Evolutionary conservation across 2,797 vertebrate species (phyloP), one percentile per base, ranked within the genome.

Genomic region (Hoplostethus atlanticus): DNA sequence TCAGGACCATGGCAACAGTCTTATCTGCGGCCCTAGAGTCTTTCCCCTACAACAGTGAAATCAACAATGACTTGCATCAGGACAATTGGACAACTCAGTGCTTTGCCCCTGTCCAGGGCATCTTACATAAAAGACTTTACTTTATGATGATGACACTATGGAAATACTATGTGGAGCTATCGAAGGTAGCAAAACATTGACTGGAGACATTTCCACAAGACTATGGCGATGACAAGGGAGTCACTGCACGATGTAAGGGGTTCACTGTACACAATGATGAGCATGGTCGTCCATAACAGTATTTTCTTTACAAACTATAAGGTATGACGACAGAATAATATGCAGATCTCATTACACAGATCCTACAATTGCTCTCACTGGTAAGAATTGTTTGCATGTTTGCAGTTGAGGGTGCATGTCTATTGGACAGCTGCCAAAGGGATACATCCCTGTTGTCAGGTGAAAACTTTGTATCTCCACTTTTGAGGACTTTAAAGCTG

Each of bases 1-100:
- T 99, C 97, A 99, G 97, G 96, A 98, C 98, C 98, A 99, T 99
- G 96, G 98, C 97, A 96, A 99, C 98, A 96, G 97, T 96, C 96
- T 97, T 99, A 98, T 99, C 98, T 96, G 97, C 97, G 92, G 97
- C 97, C 97, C 98, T 99, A 99, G 97, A 96, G 96, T 97, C 97
- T 99, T 97, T 99, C 88, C 96, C 98, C 97, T 99, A 99, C 93
- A 99, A 99, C 97, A 99, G 97, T 94, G 96, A 98, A 95, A 99
- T 96, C 97, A 98, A 99, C 97, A 99, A 98, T 85, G 97, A 95
- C 95, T 96, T 92, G 93, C 88, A 94, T 99, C 97, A 99, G 96
- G 95, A 96, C 92, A 94, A 90, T 91, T 93, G 92, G 89, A 92
- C 85, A 91, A 92, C 85, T 90, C 79, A 92, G 53, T 59, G 78